Evolutionary conservation across 2,888 invertebrate genomes (phyloP), one percentile per base, ranked within the genome.

Genomic region (Apamea anceps): DNA sequence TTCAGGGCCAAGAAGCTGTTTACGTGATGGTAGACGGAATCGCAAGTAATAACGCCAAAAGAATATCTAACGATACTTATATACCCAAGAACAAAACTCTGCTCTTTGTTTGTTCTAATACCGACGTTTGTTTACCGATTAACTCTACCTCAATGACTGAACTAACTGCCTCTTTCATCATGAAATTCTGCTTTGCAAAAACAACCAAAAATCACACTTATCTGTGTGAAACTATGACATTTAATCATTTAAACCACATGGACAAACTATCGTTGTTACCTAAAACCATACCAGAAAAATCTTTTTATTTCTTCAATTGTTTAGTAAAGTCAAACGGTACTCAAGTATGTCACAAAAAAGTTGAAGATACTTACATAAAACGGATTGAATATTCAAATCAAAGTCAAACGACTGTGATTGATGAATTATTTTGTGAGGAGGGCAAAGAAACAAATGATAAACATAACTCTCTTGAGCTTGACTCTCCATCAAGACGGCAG

Each of bases 341-440:
- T 80, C 94, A 95, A 82, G 92, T 96, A 25, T 96, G 96, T 90
- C 94, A 94, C 83, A 95, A 90, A 87, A 95, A 94, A 87, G 93
- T 88, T 77, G 87, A 89, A 75, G 81, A 25, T 82, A 87, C 94
- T 86, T 91, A 95, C 86, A 85, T 91, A 75, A 91, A 93, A 85
- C 91, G 96, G 68, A 90, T 95, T 48, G 94, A 95, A 80, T 93
- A 84, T 93, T 91, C 21, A 93, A 94, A 85, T 95, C 94, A 6
- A 92, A 93, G 51, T 93, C 77, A 66, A 88, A 2, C 93, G 91
- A 75, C 83, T 95, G 91, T 95, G 10, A 95, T 95, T 88, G 93
- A 96, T 45, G 96, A 96, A 83, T 95, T 95, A 72, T 89, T 96
- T 86, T 96, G 96, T 85, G 95, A 96, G 88, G 93, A 96, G 84